phyloP scores from a whole-genome alignment of 2,888 invertebrate genomes.

The Acronicta aceris region DNA sequence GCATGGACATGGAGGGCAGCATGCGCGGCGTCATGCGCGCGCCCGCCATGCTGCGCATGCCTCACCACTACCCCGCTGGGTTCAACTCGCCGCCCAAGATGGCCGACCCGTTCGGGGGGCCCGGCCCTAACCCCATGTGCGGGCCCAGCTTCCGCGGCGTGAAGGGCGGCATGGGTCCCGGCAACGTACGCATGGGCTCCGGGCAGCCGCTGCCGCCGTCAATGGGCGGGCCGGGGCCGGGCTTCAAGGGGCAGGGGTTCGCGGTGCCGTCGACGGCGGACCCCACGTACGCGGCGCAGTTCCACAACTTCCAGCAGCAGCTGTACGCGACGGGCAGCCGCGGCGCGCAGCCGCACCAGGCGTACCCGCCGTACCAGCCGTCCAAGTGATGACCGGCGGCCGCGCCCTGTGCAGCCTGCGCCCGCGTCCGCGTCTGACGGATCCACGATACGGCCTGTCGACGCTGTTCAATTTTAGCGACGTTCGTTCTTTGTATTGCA shows the following conservation, averaged over 20 bases:
- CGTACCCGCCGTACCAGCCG: conserved; percentile 85
- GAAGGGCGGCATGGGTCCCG: conserved; percentile 77
- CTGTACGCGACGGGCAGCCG: conserved; percentile 94
- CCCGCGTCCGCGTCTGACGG: conserved; percentile 21
- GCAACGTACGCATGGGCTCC: conserved; percentile 79
- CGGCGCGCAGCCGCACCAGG: conserved; percentile 81
- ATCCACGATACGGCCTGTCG: conserved; percentile 23
- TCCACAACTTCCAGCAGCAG: conserved; percentile 98
- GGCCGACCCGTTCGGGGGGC: conserved; percentile 76
- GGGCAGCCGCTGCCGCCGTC: conserved; percentile 94
- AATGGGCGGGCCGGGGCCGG: conserved; percentile 91
- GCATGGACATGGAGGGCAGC: conserved; percentile 84
- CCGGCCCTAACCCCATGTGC: conserved; percentile 73
- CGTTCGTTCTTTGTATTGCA: conserved; percentile 54
- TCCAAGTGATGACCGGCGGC: conserved; percentile 79
- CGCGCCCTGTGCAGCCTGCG: conserved; percentile 42
- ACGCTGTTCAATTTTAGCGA: conserved; percentile 48
- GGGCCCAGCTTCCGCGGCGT: conserved; percentile 81
- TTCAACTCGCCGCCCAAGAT: conserved; percentile 86
- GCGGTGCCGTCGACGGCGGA: conserved; percentile 96
- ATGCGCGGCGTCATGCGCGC: conserved; percentile 86
- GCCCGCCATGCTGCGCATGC: conserved; percentile 82
- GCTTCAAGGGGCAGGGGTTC: conserved; percentile 94
- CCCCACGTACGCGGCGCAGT: conserved; percentile 98
- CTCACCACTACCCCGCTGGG: conserved; percentile 84